Evolutionary conservation across 2,113 vertebrate species (phyloP), one percentile per base, ranked within the genome.

Genomic region (Sarotherodon lohbergeri): DNA sequence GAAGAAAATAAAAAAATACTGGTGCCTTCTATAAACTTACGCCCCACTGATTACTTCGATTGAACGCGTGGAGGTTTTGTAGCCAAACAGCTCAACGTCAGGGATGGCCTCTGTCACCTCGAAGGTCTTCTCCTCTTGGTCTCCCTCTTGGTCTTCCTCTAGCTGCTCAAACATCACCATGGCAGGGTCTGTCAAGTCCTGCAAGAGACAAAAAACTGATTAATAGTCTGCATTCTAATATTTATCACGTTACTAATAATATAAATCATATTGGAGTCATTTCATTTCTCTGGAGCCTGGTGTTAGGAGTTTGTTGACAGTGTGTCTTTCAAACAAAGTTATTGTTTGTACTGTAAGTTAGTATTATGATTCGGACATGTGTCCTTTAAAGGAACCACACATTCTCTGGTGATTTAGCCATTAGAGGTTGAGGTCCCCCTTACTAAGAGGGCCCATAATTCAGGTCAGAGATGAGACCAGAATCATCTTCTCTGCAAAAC

Each of bases 11-110:
- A 9, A 17, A 32, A 54, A 29, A 76, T 50, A 76, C 17, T 54
- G 17, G 17, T 76, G 16, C 29, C 39, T 48, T 48, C 71, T 19
- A 32, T 2, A 76, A 24, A 89, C 98, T 97, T 95, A 99, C 98
- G 97, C 97, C 68, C 98, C 98, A 6, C 96, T 98, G 86, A 98
- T 90, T 6, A 99, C 98, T 1, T 99, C 95, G 91, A 99, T 98
- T 91, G 98, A 98, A 63, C 97, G 95, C 0, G 97, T 98, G 84
- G 84, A 55, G 1, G 93, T 93, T 50, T 95, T 93, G 10, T 97
- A 98, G 2, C 86, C 93, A 0, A 96, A 97, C 86, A 97, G 95
- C 93, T 97, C 97, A 4, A 97, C 97, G 71, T 99, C 97, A 0
- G 97, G 92, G 2, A 98, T 89, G 1, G 98, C 96, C 82, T 98